Evolutionary conservation across 2,888 invertebrate species (phyloP).

Genomic region (Eupithecia dodoneata): DNA sequence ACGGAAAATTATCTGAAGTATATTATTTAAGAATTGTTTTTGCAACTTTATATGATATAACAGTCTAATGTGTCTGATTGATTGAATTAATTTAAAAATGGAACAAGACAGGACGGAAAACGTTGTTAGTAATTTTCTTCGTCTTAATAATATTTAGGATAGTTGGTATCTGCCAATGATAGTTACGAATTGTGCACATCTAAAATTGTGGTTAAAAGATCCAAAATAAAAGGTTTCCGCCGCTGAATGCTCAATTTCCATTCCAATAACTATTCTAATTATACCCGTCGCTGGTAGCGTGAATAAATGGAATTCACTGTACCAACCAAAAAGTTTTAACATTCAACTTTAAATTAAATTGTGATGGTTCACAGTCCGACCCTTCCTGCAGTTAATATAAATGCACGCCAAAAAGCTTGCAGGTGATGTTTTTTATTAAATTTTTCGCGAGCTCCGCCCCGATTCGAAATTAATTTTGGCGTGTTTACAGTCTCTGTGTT

Average conservation of each 20-base stretch:
- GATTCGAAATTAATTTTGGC: conserved; percentile 67
- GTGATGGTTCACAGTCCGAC: conserved; percentile 36
- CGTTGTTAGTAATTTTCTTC: too few relatives aligned
- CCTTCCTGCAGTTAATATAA: conserved; percentile 44
- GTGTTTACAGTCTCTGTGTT: conserved; percentile 50
- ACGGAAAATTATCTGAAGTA: background rate
- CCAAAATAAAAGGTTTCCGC: background rate
- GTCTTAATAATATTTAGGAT: too few relatives aligned
- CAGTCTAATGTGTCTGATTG: background rate
- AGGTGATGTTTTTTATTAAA: conserved; percentile 77
- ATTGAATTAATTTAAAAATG: background rate
- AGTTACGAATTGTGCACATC: too few relatives aligned
- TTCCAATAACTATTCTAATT: conserved; percentile 7
- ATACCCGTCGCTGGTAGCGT: background rate
- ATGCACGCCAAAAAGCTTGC: conserved; percentile 53
- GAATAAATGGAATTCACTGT: conserved; percentile 9
- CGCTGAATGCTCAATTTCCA: background rate
- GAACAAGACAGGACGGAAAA: background rate
- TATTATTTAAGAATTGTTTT: background rate
- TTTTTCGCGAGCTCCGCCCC: conserved; percentile 59
- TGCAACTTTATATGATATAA: background rate
- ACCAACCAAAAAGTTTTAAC: conserved; percentile 4
- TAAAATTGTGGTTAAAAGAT: background rate
- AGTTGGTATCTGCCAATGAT: too few relatives aligned
- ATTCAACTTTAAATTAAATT: conserved; percentile 11